Evolutionary conservation across 2,888 invertebrate genomes (phyloP).

Genomic region (Andrena bucephala): DNA sequence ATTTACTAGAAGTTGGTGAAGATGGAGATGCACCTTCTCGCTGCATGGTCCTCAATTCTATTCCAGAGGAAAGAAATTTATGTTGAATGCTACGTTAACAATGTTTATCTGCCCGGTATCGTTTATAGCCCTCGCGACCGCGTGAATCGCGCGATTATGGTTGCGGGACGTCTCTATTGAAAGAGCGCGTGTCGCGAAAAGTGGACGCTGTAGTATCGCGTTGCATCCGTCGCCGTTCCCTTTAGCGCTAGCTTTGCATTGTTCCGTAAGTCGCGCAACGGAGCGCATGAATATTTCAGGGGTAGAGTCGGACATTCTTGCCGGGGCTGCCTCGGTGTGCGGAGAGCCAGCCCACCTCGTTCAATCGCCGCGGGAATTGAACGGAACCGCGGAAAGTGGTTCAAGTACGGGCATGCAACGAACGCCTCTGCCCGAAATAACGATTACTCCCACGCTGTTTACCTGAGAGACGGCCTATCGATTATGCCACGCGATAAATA

Average conservation of each 20-base stretch:
- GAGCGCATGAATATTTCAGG: slow-evolving; percentile 10
- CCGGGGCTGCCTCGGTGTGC: not conserved
- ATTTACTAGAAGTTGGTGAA: too few relatives aligned
- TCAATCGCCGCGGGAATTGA: slow-evolving; percentile 29
- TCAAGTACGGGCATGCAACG: slow-evolving; percentile 59
- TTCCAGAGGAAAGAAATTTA: too few relatives aligned
- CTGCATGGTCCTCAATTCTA: too few relatives aligned
- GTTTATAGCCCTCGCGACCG: too few relatives aligned
- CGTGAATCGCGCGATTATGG: too few relatives aligned
- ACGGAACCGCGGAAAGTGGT: slow-evolving; percentile 39
- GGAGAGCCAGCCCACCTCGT: not conserved
- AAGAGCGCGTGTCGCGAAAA: not conserved
- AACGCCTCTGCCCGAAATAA: slow-evolving; percentile 56
- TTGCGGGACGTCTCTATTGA: too few relatives aligned
- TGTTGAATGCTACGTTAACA: too few relatives aligned
- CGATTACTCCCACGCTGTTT: slow-evolving; percentile 59
- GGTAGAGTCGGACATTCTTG: not conserved
- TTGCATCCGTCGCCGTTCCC: not conserved
- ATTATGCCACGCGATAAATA: slow-evolving; percentile 63
- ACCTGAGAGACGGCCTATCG: slow-evolving; percentile 62
- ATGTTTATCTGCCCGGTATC: too few relatives aligned
- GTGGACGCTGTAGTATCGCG: not conserved
- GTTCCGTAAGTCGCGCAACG: slow-evolving; percentile 17
- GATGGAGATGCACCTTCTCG: too few relatives aligned
- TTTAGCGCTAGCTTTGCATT: not conserved